A percentile compares a stretch with the other conserved stretches of the same genome.
Evolutionary conservation across 2,888 invertebrate species (phyloP).

Genomic region (Cosmia trapezina): DNA sequence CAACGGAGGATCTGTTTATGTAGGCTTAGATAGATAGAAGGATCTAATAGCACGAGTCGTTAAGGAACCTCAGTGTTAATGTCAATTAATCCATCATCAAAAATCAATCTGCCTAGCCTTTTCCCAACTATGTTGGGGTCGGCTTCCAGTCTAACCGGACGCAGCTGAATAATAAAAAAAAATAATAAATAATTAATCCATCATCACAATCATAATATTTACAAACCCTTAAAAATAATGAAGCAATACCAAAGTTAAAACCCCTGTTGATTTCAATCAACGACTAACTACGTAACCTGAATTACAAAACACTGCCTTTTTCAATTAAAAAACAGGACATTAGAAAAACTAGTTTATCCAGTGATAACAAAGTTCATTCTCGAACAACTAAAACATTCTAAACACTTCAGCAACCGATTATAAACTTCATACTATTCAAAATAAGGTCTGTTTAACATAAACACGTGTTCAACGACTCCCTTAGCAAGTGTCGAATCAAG

Average conservation of each 20-base stretch:
- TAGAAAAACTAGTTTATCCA: constrained; percentile 3
- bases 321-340: not conserved
- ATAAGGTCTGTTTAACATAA: constrained; percentile 52
- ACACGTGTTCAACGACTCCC: constrained; percentile 47
- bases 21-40: not conserved
- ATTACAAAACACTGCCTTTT: constrained; percentile 23
- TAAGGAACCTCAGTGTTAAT: not conserved
- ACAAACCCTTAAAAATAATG: constrained; percentile 10
- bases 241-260: constrained; percentile 6
- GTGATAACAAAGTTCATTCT: constrained; percentile 30
- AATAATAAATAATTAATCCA: no score
- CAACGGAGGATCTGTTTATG: not conserved
- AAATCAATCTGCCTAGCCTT: no score
- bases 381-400: not conserved
- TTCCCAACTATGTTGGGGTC: no score
- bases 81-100: not conserved
- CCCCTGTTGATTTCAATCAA: constrained; percentile 18
- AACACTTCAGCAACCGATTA: constrained; percentile 28
- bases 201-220: not conserved
- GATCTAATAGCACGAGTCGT: not conserved
- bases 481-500: constrained; percentile 32
- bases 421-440: constrained; percentile 33
- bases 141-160: no score
- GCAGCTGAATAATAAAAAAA: no score
- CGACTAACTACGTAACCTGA: constrained; percentile 5